Evolutionary conservation across 1,140 invertebrate genomes (phyloP), one percentile per base, ranked within the genome.

Genomic region (Druon quercuslanigerum): DNA sequence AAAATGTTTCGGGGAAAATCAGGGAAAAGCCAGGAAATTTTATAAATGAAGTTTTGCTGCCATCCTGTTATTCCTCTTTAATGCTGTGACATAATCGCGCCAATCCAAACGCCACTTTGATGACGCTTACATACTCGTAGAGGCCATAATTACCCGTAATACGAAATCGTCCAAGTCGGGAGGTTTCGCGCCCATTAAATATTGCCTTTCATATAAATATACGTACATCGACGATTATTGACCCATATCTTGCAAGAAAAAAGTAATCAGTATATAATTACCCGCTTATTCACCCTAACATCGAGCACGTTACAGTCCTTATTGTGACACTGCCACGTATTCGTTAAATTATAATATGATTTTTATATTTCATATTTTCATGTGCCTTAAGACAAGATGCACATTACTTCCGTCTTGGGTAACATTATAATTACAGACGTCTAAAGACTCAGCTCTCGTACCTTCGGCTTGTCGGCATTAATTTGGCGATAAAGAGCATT

Each of bases 201-300:
- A 40, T 16, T 16, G 40, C 40, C 40, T 33, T 16, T 33, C n/a
- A 14, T 46, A 40, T 40, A 66, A 66, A 40, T 66, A 66, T 66
- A 66, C 46, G 40, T 66, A 40, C 60, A 14, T 46, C 25, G 20
- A 16, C 25, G 40, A 66, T 66, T 66, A 66, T 66, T 66, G 33
- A 40, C 60, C 60, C 60, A 33, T 66, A 66, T 66, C 60, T 66
- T 66, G 8, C 40, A 66, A 40, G 25, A 33, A 66, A 8, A 66
- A 66, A 40, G 60, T 66, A 66, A 66, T 66, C 60, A 66, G 40
- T 46, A 66, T 66, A 33, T 66, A 66, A 66, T 66, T 66, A 66
- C 33, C 60, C 25, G 60, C 60, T 66, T 66, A 66, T 66, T 20
- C 16, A 20, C 19, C 20, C 25, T 46, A 46, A 46, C 40, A 46